Evolutionary conservation across 1,140 invertebrate genomes (phyloP).

Genomic region (Aphis craccivora): DNA sequence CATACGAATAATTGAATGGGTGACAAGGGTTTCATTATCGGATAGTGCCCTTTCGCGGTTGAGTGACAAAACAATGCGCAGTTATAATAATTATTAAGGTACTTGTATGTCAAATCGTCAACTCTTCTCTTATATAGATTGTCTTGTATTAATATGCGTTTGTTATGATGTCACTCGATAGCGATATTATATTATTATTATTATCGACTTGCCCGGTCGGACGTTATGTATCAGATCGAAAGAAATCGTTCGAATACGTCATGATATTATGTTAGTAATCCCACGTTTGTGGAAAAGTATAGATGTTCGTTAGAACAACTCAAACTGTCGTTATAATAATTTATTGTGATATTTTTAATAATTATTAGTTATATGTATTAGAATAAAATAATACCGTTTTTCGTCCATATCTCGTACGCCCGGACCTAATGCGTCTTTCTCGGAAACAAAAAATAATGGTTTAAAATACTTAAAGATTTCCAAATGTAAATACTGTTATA

Average conservation of each 20-base stretch:
- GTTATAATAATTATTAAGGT: conserved; percentile 35
- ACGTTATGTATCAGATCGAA: not conserved
- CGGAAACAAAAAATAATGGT: too few relatives aligned
- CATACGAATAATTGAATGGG: not conserved
- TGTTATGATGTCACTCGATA: not conserved
- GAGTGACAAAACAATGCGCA: conserved; percentile 46
- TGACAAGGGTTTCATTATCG: conserved; percentile 22
- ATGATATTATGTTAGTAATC: too few relatives aligned
- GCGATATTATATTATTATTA: not conserved
- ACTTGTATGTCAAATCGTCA: conserved; percentile 16
- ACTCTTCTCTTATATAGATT: not conserved
- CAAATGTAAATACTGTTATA: too few relatives aligned
- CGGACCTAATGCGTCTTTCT: too few relatives aligned
- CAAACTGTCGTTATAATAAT: too few relatives aligned
- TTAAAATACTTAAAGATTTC: too few relatives aligned
- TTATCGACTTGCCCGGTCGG: not conserved
- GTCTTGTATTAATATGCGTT: not conserved
- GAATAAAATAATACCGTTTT: too few relatives aligned
- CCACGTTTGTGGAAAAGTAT: too few relatives aligned
- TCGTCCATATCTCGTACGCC: too few relatives aligned
- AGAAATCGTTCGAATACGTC: not conserved
- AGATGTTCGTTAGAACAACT: too few relatives aligned
- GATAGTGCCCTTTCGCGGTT: not conserved
- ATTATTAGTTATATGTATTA: too few relatives aligned
- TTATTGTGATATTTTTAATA: too few relatives aligned